These are phyloP conservation scores for Probaryconus sp. DNA, from an alignment of 1,140 invertebrate species.

Conservation along the genomic window DNA sequence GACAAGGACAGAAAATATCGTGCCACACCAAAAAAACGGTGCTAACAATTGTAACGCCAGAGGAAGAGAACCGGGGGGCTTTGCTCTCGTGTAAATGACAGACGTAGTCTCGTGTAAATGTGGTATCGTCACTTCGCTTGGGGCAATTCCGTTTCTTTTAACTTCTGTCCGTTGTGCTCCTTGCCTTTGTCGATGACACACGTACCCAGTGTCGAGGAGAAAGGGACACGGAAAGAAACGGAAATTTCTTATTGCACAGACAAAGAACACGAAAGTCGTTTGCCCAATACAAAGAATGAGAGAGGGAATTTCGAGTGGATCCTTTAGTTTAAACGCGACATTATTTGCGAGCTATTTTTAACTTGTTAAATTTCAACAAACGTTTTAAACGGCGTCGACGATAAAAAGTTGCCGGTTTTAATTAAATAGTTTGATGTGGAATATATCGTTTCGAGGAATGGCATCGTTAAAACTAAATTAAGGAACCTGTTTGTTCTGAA, in stretches of 20 bases:
- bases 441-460: no score
- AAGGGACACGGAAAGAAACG: constrained; percentile 25
- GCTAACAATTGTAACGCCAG: constrained; percentile 12
- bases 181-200: constrained; percentile 22
- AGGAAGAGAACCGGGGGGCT: constrained; percentile 10
- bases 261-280: not conserved
- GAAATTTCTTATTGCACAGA: constrained; percentile 18
- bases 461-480: no score
- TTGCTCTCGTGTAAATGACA: constrained; percentile 47
- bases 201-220: no score
- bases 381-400: no score
- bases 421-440: no score
- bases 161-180: constrained; percentile 5
- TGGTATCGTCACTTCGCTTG: constrained; percentile 17
- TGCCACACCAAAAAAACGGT: constrained; percentile 1
- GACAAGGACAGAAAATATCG: not conserved
- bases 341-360: no score
- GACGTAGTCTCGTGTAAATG: constrained; percentile 14
- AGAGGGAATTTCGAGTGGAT: not conserved
- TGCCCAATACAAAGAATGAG: constrained; percentile 9
- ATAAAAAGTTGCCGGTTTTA: no score
- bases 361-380: no score
- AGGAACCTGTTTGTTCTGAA: no score
- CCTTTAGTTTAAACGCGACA: no score
- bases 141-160: constrained; percentile 43